Conservation (phyloP, 2,888 invertebrate genomes). For the Eupithecia dodoneata region DNA sequence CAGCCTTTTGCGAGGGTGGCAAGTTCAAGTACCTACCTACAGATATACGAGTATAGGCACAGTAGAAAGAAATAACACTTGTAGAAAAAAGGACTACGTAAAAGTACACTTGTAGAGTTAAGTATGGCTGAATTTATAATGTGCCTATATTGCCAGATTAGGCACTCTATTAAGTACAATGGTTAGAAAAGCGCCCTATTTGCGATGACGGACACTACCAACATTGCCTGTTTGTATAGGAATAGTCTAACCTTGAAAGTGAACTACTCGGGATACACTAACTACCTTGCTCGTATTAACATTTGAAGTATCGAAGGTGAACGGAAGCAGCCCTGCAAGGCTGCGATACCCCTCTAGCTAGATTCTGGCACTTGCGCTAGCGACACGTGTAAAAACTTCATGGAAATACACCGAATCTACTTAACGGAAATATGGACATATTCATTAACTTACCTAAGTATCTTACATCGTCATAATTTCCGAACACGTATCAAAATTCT, state of each 20-base stretch:
- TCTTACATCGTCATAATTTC: constrained; percentile 53
- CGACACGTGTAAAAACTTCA: not conserved
- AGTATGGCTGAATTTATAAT: not conserved
- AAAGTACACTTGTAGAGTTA: too few species aligned
- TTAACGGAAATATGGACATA: constrained; percentile 54
- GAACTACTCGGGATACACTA: not conserved
- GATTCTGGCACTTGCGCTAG: not conserved
- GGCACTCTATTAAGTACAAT: not conserved
- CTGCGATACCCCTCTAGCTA: constrained; percentile 10
- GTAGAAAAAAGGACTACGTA: not conserved
- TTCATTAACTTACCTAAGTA: constrained; percentile 51
- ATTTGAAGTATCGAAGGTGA: not conserved
- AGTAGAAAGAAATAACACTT: not conserved
- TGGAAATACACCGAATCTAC: constrained; percentile 24
- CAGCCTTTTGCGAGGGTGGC: not conserved
- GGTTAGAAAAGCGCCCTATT: not conserved
- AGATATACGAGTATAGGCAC: not conserved
- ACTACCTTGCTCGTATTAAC: not conserved
- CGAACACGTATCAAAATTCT: constrained; percentile 72
- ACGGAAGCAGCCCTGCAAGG: not conserved
- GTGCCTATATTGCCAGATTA: not conserved
- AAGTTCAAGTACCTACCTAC: not conserved
- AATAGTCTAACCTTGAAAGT: not conserved
- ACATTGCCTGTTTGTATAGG: not conserved
- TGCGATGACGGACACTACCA: not conserved